Evolutionary conservation across 2,888 invertebrate genomes (phyloP).

Genomic region (Rapana venosa): DNA sequence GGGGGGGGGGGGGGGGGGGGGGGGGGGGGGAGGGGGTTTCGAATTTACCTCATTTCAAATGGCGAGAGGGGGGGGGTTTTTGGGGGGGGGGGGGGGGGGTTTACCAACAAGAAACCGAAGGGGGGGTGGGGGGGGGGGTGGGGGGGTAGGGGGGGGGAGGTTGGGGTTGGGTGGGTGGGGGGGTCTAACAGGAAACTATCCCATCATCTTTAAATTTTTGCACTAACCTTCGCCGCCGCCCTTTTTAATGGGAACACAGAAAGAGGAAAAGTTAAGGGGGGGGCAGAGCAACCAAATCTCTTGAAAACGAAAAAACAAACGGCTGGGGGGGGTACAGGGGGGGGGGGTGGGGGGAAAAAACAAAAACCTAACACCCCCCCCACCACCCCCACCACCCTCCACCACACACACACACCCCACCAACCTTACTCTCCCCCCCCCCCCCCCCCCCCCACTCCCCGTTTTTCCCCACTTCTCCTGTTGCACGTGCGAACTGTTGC

Average conservation of each 20-base stretch:
- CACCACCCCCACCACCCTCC: not conserved
- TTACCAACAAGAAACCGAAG: not conserved
- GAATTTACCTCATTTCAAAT: too few species aligned
- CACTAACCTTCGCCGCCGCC: conserved; percentile 22
- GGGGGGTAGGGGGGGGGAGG: too few species aligned
- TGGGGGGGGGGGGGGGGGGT: not conserved
- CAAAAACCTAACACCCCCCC: conserved; percentile 42
- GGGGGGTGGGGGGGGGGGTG: too few species aligned
- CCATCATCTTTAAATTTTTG: conserved; percentile 26
- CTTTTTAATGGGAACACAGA: not conserved
- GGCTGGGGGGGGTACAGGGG: not conserved
- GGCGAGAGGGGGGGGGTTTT: too few species aligned
- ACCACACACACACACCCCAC: conserved; percentile 17
- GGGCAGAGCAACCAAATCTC: not conserved
- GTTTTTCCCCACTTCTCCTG: conserved; percentile 22
- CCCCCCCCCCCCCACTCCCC: conserved; percentile 8
- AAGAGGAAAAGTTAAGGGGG: not conserved
- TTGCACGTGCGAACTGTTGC: conserved; percentile 38
- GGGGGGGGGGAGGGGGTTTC: too few species aligned
- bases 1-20: not conserved
- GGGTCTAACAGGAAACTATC: not conserved
- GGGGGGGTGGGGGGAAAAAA: not conserved
- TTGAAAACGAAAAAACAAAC: not conserved
- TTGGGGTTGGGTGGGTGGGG: not conserved
- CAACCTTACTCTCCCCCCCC: not conserved